Conservation (phyloP, 2,888 invertebrate genomes). For the Leptinotarsa peninsularis region DNA sequence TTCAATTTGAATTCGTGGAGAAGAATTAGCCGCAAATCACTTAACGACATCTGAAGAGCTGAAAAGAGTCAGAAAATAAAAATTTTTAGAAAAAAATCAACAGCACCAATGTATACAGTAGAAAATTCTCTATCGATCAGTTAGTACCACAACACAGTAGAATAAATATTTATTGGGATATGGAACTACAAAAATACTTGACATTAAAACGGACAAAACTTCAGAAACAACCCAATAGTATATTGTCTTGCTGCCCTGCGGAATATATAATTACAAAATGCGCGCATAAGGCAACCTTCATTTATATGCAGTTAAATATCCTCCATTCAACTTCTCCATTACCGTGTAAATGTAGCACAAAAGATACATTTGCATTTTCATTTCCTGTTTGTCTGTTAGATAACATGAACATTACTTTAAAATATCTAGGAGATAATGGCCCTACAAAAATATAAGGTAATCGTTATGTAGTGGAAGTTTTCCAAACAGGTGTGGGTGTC, state of each 20-base stretch:
- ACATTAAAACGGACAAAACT: background rate
- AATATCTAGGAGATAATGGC: background rate
- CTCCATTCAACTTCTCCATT: background rate
- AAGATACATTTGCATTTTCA: constrained; percentile 3
- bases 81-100: too few species aligned
- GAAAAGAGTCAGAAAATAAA: too few species aligned
- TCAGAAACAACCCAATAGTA: background rate
- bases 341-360: background rate
- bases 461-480: background rate
- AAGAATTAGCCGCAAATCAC: too few species aligned
- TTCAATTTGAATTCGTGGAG: too few species aligned
- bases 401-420: background rate
- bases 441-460: background rate
- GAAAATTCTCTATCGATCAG: too few species aligned
- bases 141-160: too few species aligned
- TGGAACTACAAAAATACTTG: background rate
- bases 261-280: background rate
- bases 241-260: background rate
- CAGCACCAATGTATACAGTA: too few species aligned
- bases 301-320: constrained; percentile 1
- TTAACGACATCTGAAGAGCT: too few species aligned
- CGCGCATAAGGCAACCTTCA: background rate
- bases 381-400: background rate
- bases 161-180: too few species aligned
- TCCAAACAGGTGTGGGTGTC: too few species aligned